Conservation (phyloP, 2,113 vertebrate genomes). For the Rana temporaria region DNA sequence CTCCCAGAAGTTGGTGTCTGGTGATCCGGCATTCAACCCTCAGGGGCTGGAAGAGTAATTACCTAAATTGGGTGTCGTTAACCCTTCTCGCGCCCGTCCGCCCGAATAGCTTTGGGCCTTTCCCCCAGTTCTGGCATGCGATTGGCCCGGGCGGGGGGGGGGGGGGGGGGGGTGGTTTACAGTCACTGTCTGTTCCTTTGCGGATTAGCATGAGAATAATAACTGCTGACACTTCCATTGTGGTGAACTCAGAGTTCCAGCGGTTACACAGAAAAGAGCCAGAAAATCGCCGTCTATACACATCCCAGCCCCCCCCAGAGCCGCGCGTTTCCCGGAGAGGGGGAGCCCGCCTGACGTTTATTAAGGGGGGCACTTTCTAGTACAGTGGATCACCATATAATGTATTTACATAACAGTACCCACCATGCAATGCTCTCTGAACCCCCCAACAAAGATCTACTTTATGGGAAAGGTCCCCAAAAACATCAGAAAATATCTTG, state of each 20-base stretch:
- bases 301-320: constrained; percentile 74
- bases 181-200: constrained; percentile 63
- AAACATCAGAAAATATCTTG: too few species aligned
- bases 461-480: too few species aligned
- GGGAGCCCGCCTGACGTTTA: background rate
- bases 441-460: too few species aligned
- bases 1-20: background rate
- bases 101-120: background rate
- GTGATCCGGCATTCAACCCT: background rate
- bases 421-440: too few species aligned
- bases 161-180: background rate
- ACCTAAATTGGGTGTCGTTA: constrained; percentile 37
- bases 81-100: constrained; percentile 20
- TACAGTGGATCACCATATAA: too few species aligned
- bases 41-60: constrained; percentile 22
- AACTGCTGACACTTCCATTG: constrained; percentile 94
- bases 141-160: too few species aligned
- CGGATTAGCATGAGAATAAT: constrained; percentile 97
- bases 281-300: constrained; percentile 92
- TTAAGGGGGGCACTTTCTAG: background rate
- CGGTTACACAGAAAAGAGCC: constrained; percentile 83
- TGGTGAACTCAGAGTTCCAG: constrained; percentile 91
- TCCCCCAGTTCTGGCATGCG: background rate
- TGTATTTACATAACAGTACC: too few species aligned
- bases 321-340: background rate